Evolutionary conservation across 1,140 invertebrate genomes (phyloP).

Genomic region (Metopolophium dirhodum): DNA sequence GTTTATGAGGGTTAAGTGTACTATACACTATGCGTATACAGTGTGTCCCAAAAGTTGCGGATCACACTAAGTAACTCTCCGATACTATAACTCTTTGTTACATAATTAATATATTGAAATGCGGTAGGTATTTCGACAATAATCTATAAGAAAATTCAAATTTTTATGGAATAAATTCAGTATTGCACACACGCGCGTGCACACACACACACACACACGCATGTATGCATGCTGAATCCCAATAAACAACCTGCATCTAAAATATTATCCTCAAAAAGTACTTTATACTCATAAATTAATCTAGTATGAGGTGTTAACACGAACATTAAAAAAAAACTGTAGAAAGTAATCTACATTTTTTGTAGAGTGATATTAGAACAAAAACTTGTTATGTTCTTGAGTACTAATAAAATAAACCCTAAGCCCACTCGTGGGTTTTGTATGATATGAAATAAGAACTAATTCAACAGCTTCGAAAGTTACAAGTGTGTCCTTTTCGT

Average conservation of each 20-base stretch:
- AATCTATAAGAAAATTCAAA: not conserved
- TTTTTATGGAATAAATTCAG: not conserved
- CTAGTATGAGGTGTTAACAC: not conserved
- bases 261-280: not conserved
- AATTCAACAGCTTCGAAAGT: not conserved
- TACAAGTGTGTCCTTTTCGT: not conserved
- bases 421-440: not conserved
- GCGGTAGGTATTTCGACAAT: not conserved
- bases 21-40: not conserved
- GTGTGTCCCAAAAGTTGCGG: not conserved
- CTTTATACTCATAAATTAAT: not conserved
- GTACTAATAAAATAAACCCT: not conserved
- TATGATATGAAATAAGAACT: not conserved
- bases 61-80: not conserved
- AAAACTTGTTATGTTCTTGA: not conserved
- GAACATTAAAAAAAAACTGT: not conserved
- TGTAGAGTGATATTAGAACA: not conserved
- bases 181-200: too few species aligned
- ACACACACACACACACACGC: too few species aligned
- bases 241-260: not conserved
- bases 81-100: not conserved
- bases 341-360: not conserved
- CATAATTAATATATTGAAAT: not conserved
- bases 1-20: constrained; percentile 4
- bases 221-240: not conserved